Percentiles rank a stretch among this genome's conserved stretches.
Conservation (phyloP, 2,797 vertebrate genomes). For the Todus mexicanus region DNA sequence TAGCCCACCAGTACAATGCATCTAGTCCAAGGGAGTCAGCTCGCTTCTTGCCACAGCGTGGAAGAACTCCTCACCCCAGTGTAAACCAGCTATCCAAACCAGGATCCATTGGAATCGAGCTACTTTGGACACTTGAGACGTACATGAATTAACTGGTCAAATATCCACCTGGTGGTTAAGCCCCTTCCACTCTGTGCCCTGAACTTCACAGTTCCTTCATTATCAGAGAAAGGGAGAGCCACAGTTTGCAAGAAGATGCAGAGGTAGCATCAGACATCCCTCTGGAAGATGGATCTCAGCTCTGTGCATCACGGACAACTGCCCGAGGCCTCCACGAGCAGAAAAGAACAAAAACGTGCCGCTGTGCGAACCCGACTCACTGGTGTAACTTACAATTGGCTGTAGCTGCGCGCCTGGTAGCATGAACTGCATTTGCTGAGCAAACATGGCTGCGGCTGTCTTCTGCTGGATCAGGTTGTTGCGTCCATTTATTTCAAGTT, state of each 20-base stretch:
- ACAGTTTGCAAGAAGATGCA: not conserved
- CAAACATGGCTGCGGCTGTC: conserved; percentile 93
- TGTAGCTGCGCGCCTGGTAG: conserved; percentile 91
- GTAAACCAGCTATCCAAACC: not conserved
- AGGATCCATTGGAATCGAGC: not conserved
- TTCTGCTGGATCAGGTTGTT: conserved; percentile 99
- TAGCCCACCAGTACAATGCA: not conserved
- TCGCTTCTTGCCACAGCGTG: not conserved
- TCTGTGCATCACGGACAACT: accelerated
- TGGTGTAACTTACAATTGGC: conserved; percentile 85
- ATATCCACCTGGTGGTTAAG: not conserved
- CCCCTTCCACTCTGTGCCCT: not conserved
- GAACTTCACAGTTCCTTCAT: not conserved
- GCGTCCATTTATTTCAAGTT: conserved; percentile 96
- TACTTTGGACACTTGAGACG: not conserved
- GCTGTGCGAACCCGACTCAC: accelerated
- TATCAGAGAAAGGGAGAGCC: not conserved
- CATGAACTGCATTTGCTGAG: conserved; percentile 98
- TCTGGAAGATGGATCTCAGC: not conserved
- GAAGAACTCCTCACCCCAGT: not conserved
- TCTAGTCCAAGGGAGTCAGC: not conserved
- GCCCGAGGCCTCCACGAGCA: not conserved
- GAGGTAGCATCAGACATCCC: not conserved
- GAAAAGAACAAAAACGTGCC: not conserved
- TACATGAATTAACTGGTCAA: not conserved